Conservation (phyloP, 2,797 vertebrate species). For the Hyperoplus immaculatus region DNA sequence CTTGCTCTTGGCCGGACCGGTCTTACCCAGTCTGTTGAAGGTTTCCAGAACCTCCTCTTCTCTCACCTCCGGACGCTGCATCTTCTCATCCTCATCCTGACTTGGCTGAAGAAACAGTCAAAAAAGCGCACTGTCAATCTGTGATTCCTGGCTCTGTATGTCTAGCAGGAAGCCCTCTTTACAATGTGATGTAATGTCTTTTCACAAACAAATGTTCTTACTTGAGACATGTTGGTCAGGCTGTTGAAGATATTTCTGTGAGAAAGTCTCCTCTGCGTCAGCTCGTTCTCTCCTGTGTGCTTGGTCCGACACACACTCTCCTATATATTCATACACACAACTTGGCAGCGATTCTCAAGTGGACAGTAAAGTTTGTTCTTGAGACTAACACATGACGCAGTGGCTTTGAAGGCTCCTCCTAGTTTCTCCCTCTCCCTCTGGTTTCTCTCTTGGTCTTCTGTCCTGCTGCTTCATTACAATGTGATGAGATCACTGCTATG, state of each 20-base stretch:
- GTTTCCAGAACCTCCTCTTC: slow-evolving; percentile 92
- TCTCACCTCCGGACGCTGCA: slow-evolving; percentile 91
- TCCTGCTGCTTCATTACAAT: slow-evolving; percentile 40
- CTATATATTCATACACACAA: slow-evolving; percentile 37
- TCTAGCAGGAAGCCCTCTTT: background rate
- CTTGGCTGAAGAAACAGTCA: slow-evolving; percentile 47
- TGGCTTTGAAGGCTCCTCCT: slow-evolving; percentile 75
- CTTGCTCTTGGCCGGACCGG: slow-evolving; percentile 91
- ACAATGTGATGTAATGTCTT: background rate
- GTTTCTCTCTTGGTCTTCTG: slow-evolving; percentile 50
- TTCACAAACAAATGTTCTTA: slow-evolving; percentile 55
- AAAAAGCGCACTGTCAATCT: background rate
- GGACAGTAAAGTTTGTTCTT: slow-evolving; percentile 68
- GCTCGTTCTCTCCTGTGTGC: slow-evolving; percentile 28
- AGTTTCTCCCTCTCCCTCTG: slow-evolving; percentile 50
- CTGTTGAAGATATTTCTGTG: slow-evolving; percentile 26
- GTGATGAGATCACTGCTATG: slow-evolving; percentile 50
- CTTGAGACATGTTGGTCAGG: slow-evolving; percentile 81
- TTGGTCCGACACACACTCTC: slow-evolving; percentile 25
- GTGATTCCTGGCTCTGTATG: background rate
- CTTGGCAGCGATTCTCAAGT: slow-evolving; percentile 48
- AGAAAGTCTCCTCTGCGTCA: slow-evolving; percentile 28
- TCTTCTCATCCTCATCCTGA: slow-evolving; percentile 77
- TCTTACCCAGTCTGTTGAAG: slow-evolving; percentile 84
- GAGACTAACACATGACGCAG: slow-evolving; percentile 68